Evolutionary conservation across 2,888 invertebrate genomes (phyloP), one percentile per base, ranked within the genome.

Genomic region (Drosophila kokeensis): DNA sequence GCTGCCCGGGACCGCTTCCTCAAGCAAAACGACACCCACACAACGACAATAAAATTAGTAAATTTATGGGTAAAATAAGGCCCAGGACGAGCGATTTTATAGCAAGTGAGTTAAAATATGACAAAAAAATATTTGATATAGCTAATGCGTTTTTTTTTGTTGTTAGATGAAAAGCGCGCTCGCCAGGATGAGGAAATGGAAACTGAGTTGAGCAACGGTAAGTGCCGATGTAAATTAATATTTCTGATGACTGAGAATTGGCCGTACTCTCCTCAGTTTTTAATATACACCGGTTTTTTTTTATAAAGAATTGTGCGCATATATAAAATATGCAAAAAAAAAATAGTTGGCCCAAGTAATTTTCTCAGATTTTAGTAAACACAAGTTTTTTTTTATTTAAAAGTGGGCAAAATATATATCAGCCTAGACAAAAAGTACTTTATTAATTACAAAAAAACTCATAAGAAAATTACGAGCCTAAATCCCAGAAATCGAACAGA

Each of bases 1-100:
- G 95, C 81, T 98, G 98, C 92, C 96, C 96, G 29, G 95, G 97
- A 32, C 96, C 96, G 86, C 92, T 95, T 80, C 94, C 95, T 15
- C 92, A 93, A 87, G 83, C 91, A 18, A 93, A 93, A 86, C 94
- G 93, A 83, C 94, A 94, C 78, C 95, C 94, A 75, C 92, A 93
- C 49, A 95, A 94, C 83, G 95, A 95, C 92, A 96, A 95, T 93
- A 94, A 96, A 83, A 96, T 96, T 81, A 96, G 96, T 72, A 94
- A 96, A 91, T 94, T 97, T 83, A 96, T 96, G 95, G 96, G 96
- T 84, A 94, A 95, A 85, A 93, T 93, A 72, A 90, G 93, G 62
- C 93, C 93, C 4, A 91, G 91, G 24, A 91, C 92, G 5, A 90
- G 89, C 60, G 91, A 92, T 79, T 84, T 89, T 30, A 89, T 90